Base-by-base conservation (phyloP, 2,888 invertebrate species). In the Tetheella fluctuosa region DNA sequence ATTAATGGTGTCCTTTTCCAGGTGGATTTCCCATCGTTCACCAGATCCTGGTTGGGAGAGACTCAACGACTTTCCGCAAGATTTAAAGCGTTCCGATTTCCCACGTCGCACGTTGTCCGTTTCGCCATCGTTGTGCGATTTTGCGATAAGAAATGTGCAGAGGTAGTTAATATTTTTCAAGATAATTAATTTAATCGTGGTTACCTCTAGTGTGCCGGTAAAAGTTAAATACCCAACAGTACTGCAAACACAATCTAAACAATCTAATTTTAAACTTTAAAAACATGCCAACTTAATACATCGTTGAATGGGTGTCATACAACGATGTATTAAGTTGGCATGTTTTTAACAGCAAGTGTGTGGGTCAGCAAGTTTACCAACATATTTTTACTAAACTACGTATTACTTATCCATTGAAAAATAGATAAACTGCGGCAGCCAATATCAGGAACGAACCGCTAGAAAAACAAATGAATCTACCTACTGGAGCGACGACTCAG, bases 71-170 rank as follows among this genome's bases (percentile, higher is more conserved):
- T 97, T 20, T 86, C 93, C 0, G 94, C 95, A 4, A 94, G 94
- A 23, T 97, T 97, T 84, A 96, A 96, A 78, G 98, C 97, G 0
- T 98, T 98, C 85, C 96, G 97, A 67, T 98, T 98, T 87, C 96
- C 97, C 0, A 95, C 96, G 13, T 97, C 97, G n/a, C 95, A 96
- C 34, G 94, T 97, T 7, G 96, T 98, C 0, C 94, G 96, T 65
- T 98, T 98, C 80, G 96, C 96, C 73, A 95, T 97, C 1, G 95
- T 96, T 86, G 96, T 98, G 13, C 95, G 96, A 66, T 97, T 97
- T 83, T 98, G 98, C 79, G 90, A 95, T n/a, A 89, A 93, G 1
- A 93, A 93, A 64, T 98, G 98, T 79, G 91, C 94, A 23, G 94
- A 94, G 75, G 96, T 96, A 64, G 2, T 1, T 6, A 28, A 28